phyloP scores from a whole-genome alignment of 2,888 invertebrate species.

The Seira musarum region DNA sequence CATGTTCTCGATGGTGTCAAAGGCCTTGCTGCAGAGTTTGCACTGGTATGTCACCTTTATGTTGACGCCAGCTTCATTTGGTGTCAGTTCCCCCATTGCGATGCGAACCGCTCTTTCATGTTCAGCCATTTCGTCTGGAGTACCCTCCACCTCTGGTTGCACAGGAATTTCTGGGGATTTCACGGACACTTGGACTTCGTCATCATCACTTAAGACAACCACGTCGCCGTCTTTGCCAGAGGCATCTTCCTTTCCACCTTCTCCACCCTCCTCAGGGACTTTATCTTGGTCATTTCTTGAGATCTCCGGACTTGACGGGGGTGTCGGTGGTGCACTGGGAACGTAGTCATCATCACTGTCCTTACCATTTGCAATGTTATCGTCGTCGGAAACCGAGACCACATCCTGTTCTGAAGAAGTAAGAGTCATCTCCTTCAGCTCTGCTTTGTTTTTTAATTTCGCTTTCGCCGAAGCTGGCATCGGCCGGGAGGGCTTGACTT shows the following conservation, averaged over 20 bases:
- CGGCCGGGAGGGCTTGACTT: too few species aligned
- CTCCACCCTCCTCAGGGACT: too few species aligned
- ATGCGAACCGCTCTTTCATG: conserved; percentile 37
- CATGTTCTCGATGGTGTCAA: conserved; percentile 9
- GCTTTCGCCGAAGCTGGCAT: conserved; percentile 30
- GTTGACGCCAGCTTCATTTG: too few species aligned
- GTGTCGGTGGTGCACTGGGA: background rate
- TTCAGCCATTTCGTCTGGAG: conserved; percentile 24
- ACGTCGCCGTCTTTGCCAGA: background rate
- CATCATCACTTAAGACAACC: background rate
- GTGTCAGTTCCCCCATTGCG: conserved; percentile 16
- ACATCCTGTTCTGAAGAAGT: too few species aligned
- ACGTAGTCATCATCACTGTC: background rate
- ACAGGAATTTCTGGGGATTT: too few species aligned
- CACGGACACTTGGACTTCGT: too few species aligned
- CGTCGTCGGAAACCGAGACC: too few species aligned
- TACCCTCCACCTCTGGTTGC: too few species aligned
- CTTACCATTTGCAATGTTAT: background rate
- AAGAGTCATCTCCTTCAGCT: background rate
- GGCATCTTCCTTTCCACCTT: too few species aligned
- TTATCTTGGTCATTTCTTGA: too few species aligned
- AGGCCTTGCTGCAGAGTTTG: conserved; percentile 34
- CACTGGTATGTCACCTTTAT: conserved; percentile 39
- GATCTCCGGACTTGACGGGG: conserved; percentile 9
- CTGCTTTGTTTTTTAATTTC: background rate